Percentiles rank a stretch among this genome's conserved stretches.
Evolutionary conservation across 2,888 invertebrate genomes (phyloP).

Genomic region (Minunthozetes semirufus): DNA sequence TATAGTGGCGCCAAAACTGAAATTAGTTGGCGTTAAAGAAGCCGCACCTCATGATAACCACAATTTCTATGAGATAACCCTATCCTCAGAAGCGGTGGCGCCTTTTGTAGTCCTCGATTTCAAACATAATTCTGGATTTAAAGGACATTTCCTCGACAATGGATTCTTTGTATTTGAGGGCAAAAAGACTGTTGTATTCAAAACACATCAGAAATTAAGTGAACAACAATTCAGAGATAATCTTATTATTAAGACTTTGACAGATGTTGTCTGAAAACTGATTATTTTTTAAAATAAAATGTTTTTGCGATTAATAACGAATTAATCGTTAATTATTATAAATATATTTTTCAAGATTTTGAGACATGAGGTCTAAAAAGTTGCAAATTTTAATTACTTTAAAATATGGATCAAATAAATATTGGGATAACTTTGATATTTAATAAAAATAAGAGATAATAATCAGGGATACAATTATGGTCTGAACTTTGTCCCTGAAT

Average conservation of each 20-base stretch:
- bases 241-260: slow-evolving; percentile 24
- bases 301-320: no score
- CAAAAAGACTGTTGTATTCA: slow-evolving; percentile 45
- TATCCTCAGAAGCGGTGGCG: slow-evolving; percentile 51
- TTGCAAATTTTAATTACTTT: no score
- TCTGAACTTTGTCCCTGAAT: no score
- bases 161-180: slow-evolving; percentile 56
- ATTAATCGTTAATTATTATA: no score
- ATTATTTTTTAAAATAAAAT: no score
- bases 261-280: slow-evolving; percentile 17
- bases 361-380: no score
- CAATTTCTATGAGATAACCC: slow-evolving; percentile 34
- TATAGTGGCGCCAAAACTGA: not conserved
- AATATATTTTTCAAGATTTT: no score
- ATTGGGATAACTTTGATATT: no score
- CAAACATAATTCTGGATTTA: slow-evolving; percentile 49
- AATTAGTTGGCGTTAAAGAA: slow-evolving; percentile 7
- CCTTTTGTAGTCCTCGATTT: slow-evolving; percentile 61
- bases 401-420: no score
- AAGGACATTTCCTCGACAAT: slow-evolving; percentile 67
- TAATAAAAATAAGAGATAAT: no score
- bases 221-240: slow-evolving; percentile 19
- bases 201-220: slow-evolving; percentile 27
- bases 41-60: slow-evolving; percentile 23
- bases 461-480: no score